Evolutionary conservation across 2,888 invertebrate genomes (phyloP), one percentile per base, ranked within the genome.

Genomic region (Notocelia uddmanniana): DNA sequence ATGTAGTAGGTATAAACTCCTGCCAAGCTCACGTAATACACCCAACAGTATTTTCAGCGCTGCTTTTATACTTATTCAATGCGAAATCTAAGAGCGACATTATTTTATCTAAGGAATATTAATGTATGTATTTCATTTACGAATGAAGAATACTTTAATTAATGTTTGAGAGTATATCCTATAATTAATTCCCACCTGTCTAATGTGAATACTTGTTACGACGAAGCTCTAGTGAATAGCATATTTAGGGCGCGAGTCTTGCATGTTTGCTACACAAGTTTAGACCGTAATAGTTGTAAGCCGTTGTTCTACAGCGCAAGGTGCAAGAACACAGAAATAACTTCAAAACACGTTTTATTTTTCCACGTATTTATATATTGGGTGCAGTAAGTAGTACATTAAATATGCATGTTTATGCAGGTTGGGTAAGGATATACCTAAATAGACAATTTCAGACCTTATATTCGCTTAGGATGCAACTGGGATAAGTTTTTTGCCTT

Each of bases 141-240:
- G n/a, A 58, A 45, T 34, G 21, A n/a, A 8, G 34, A 48, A 58
- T n/a, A n/a, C n/a, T n/a, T n/a, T n/a, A n/a, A n/a, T n/a, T n/a
- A n/a, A n/a, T n/a, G n/a, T n/a, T n/a, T n/a, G 19, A 48, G 57
- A 48, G 31, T 58, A 26, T 52, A 31, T 5, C 48, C 21, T 31
- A 3, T 34, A 58, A 34, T 58, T 58, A 58, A 31, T 58, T 50
- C 31, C 18, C 45, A 48, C 31, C 10, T 21, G 34, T 19, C 18
- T 11, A 48, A 31, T 21, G 9, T 19, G 34, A 34, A 34, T 45
- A 26, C 18, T 48, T 48, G 48, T 26, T 5, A 67, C 31, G 57
- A 67, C 21, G 41, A 57, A 57, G 48, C 13, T 55, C 26, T 57
- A 45, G 31, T 57, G n/a, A 67, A 55, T 41, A 19, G 23, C 23